Evolutionary conservation across 2,888 invertebrate genomes (phyloP).

Genomic region (Oligia strigilis): DNA sequence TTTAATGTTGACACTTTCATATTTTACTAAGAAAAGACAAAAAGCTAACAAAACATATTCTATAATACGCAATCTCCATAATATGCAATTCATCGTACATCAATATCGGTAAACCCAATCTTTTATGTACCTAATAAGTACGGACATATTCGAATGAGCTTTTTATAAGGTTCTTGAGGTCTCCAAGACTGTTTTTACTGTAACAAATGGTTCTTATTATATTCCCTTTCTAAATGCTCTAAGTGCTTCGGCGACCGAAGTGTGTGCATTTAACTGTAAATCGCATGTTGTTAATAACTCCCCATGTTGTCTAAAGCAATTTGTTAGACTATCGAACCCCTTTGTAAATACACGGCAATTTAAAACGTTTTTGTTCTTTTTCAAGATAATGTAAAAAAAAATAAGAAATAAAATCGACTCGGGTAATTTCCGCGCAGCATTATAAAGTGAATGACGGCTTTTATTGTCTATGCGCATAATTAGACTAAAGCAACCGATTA

Average conservation of each 20-base stretch:
- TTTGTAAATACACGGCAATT: not conserved
- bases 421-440: conserved; percentile 23
- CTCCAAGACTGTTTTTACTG: conserved; percentile 16
- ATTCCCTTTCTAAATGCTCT: conserved; percentile 36
- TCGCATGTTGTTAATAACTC: conserved; percentile 18
- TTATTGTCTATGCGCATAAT: conserved; percentile 37
- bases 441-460: conserved; percentile 34
- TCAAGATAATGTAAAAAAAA: not conserved
- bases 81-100: conserved; percentile 46
- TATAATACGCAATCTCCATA: conserved; percentile 33
- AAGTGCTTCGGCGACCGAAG: conserved; percentile 14
- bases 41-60: conserved; percentile 21
- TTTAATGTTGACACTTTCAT: conserved; percentile 4
- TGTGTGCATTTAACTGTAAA: conserved; percentile 34
- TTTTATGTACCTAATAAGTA: conserved; percentile 22
- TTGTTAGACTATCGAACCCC: conserved; percentile 21
- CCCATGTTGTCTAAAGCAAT: conserved; percentile 21
- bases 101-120: conserved; percentile 34
- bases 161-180: conserved; percentile 17
- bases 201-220: conserved; percentile 18
- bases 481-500: conserved; percentile 20
- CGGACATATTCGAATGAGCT: conserved; percentile 38
- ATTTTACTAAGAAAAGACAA: conserved; percentile 29
- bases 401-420: conserved; percentile 2
- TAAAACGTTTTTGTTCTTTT: not conserved